Base-by-base conservation (phyloP, 1,140 invertebrate species). In the Euura lappo region DNA sequence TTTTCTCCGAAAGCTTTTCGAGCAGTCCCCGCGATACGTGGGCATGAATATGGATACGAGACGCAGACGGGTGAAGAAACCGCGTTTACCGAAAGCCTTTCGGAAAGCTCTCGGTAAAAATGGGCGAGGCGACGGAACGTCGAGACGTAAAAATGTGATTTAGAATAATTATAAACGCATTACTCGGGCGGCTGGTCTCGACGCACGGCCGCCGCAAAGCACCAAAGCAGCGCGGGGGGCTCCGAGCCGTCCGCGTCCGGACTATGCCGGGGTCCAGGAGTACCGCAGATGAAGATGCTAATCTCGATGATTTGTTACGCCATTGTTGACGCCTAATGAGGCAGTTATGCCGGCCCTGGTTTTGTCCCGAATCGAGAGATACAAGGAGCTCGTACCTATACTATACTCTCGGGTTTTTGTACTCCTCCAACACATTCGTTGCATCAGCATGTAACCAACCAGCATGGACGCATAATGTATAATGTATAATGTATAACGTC, bases 261-360 rank as follows among this genome's bases (percentile, higher is more conserved):
- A 28, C 3, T n/a, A 8, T 8, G 28, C 28, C 51, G 51, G 13
- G 51, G 51, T 60, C 51, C 51, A 60, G 51, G 51, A 60, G 51
- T n/a, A 28, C 28, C 51, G 71, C 74, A 78, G 76, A 81, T 76
- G 76, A 81, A 60, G 81, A 81, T 81, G 71, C 74, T 80, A 79
- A 82, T 82, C 81, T 82, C 78, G 76, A 81, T 80, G 81, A 82
- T 82, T 82, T 77, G 78, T 80, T 78, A 79, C 79, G 76, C 80
- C 74, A 82, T 81, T 81, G 81, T 82, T 82, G 80, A 82, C 75
- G 79, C 77, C 80, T 81, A 81, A 82, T 82, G 81, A 82, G 80
- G 78, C 76, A 44, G 79, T 66, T 46, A 42, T 13, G 65, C 13
- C 6, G 51, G 51, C 13, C 51, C 51, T 60, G 51, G 5, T 60